Evolutionary conservation across 2,797 vertebrate species (phyloP).

Genomic region (Acrocephalus scirpaceus): DNA sequence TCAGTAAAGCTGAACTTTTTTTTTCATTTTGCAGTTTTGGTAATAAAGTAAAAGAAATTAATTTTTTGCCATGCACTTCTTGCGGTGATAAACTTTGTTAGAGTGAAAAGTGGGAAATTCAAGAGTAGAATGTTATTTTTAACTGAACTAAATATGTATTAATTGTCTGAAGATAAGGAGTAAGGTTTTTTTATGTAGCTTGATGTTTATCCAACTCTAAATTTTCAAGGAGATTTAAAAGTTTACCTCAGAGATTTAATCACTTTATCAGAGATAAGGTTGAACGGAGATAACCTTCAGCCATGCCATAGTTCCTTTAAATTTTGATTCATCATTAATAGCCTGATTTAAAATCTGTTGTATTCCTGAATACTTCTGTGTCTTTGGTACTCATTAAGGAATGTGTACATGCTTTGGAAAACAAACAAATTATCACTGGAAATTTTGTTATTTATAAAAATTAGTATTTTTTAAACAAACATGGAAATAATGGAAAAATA

Average conservation of each 20-base stretch:
- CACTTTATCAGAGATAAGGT: neutral
- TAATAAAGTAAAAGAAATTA: neutral
- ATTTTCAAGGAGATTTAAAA: neutral
- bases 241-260: conserved; percentile 32
- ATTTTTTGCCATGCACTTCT: neutral
- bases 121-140: neutral
- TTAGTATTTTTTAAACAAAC: neutral
- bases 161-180: neutral
- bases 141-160: neutral
- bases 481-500: neutral
- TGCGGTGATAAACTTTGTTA: neutral
- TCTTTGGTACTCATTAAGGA: neutral
- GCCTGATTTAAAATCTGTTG: neutral
- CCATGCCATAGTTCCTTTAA: neutral
- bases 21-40: neutral
- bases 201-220: neutral
- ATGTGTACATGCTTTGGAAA: neutral
- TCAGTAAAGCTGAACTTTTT: neutral
- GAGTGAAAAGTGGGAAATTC: neutral
- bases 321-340: neutral
- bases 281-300: conserved; percentile 1
- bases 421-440: neutral
- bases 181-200: neutral
- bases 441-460: neutral
- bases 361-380: neutral